A percentile compares a stretch with the other conserved stretches of the same genome.
Conservation (phyloP, 2,888 invertebrate species). For the Orthosia cruda region DNA sequence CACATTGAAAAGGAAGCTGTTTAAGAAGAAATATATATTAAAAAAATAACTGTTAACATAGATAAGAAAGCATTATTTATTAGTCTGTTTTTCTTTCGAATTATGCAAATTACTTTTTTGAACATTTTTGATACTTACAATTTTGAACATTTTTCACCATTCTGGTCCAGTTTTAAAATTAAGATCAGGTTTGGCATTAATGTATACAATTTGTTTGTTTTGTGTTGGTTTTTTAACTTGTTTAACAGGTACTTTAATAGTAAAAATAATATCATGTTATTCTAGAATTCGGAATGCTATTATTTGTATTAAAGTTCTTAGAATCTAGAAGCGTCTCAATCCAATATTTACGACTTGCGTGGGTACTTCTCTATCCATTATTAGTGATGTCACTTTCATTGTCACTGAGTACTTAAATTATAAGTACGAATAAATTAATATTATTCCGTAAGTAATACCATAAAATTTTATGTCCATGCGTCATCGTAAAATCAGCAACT, state of each 20-base stretch:
- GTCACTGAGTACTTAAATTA: neutral
- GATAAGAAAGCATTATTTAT: constrained; percentile 10
- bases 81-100: constrained; percentile 6
- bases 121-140: too few relatives aligned
- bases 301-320: too few relatives aligned
- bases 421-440: constrained; percentile 6
- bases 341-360: constrained; percentile 11
- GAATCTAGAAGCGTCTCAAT: neutral
- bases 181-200: neutral
- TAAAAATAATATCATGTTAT: neutral
- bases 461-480: constrained; percentile 4
- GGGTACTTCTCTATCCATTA: neutral
- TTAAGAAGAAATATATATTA: neutral
- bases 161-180: constrained; percentile 19
- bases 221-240: neutral
- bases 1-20: neutral
- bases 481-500: constrained; percentile 7
- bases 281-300: constrained; percentile 10
- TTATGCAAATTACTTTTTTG: neutral
- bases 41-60: neutral
- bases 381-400: constrained; percentile 24
- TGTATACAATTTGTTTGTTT: constrained; percentile 1
- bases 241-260: neutral
- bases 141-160: constrained; percentile 11
- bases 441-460: neutral